Evolutionary conservation across 2,113 vertebrate genomes (phyloP).

Genomic region (Cynopterus brachyotis): DNA sequence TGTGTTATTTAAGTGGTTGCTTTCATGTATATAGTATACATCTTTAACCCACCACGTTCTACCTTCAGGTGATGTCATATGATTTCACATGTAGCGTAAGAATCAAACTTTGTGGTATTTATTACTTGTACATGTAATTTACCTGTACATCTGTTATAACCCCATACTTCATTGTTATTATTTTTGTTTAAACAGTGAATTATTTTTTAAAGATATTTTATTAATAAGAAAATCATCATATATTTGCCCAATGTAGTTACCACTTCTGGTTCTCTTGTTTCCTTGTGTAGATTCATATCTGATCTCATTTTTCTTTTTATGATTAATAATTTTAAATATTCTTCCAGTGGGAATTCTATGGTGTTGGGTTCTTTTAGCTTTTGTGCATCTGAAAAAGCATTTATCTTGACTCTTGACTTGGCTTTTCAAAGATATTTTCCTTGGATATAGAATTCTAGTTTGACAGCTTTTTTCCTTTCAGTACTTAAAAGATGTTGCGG

Average conservation of each 20-base stretch:
- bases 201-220: background rate
- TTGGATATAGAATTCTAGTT: background rate
- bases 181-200: background rate
- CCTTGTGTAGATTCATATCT: background rate
- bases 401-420: slow-evolving; percentile 22
- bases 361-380: slow-evolving; percentile 2
- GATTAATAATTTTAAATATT: background rate
- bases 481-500: background rate
- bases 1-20: background rate
- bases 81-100: background rate
- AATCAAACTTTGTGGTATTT: background rate
- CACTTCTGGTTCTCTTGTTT: background rate
- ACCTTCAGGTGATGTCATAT: background rate
- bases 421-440: background rate
- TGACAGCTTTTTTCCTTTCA: background rate
- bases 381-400: background rate
- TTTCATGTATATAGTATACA: background rate
- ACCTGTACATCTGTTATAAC: background rate
- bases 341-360: background rate
- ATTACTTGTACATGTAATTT: background rate
- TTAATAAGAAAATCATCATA: background rate
- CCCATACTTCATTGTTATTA: background rate
- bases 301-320: background rate
- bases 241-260: background rate
- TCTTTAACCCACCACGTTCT: background rate